phyloP scores from a whole-genome alignment of 1,140 invertebrate species.

The Sycobia sp. region DNA sequence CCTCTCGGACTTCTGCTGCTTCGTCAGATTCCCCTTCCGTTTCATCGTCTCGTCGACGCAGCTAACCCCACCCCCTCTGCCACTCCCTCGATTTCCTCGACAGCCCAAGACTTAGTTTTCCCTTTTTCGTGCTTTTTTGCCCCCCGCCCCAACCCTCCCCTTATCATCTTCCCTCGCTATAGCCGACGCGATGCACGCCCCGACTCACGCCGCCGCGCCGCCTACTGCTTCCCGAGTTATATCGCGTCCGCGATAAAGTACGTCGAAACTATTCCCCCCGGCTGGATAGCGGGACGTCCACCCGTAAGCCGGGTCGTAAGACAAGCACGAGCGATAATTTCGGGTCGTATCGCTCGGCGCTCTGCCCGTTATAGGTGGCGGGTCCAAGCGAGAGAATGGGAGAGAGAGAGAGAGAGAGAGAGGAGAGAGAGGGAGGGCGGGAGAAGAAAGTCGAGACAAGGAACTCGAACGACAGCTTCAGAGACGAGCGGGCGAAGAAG shows the following conservation, averaged over 20 bases:
- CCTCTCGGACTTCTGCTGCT: constrained; percentile 20
- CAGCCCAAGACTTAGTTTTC: constrained; percentile 4
- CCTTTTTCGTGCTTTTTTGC: constrained; percentile 15
- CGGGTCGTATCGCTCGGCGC: constrained; percentile 1
- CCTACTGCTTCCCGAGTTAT: constrained; percentile 30
- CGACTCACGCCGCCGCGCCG: not conserved
- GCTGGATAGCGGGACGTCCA: constrained; percentile 20
- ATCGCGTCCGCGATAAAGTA: constrained; percentile 32
- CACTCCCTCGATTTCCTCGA: not conserved
- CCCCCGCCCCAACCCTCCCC: too few relatives aligned
- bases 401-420: not conserved
- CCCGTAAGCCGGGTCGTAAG: constrained; percentile 20
- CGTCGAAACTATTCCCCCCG: constrained; percentile 23
- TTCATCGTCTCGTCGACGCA: not conserved
- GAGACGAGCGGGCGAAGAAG: too few relatives aligned
- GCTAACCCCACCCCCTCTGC: too few relatives aligned
- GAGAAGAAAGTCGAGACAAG: not conserved
- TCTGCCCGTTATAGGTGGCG: too few relatives aligned
- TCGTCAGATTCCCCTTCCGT: constrained; percentile 12
- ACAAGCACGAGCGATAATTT: constrained; percentile 25
- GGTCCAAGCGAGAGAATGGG: not conserved
- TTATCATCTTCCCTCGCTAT: constrained; percentile 24
- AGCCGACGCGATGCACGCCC: too few relatives aligned
- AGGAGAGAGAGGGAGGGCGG: not conserved
- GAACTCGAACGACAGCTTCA: too few relatives aligned